Evolutionary conservation across 2,113 vertebrate genomes (phyloP), one percentile per base, ranked within the genome.

Genomic region (Penelope pileata): DNA sequence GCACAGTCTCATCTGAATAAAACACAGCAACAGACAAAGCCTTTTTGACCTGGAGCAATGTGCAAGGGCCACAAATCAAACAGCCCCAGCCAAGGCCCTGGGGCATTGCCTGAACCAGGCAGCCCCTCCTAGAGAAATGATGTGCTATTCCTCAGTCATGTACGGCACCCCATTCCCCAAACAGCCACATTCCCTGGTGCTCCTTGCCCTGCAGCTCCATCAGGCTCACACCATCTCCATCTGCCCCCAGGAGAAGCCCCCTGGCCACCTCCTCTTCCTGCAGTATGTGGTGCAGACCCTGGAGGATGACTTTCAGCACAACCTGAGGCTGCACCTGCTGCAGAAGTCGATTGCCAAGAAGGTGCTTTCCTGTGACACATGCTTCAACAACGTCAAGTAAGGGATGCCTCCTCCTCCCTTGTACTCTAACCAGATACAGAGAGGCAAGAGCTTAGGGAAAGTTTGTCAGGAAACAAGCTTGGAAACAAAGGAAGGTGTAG

Each of bases 211-310:
- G 7, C 2, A 1, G 22, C 36, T 79, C 26, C 4, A 3, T 29
- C 23, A 66, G 40, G 50, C 45, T 90, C 59, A 84, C 1, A 4
- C 36, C 5, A 1, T 86, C 50, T 90, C 68, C 38, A 1, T 94
- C 47, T 90, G 58, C 56, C 86, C 66, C 24, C 86, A 98, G 98
- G 86, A 97, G 12, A 97, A 97, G 97, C 98, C 98, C 59, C 97
- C 98, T 2, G 97, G 98, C 14, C 86, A 97, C n/a, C 92, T 98
- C 54, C 97, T 99, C 77, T 97, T 99, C 69, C 95, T 99, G 89
- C 99, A 99, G 63, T 99, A 99, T 0, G 97, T 98, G 15, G 97
- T 99, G 2, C 99, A 99, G 96, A 99, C 99, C 32, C 96, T 99
- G 81, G 98, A 99, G 83, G 99, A 99, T 2, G 99, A 99, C 87